Base-by-base conservation (phyloP, 2,113 vertebrate species). In the Chinchilla lanigera region DNA sequence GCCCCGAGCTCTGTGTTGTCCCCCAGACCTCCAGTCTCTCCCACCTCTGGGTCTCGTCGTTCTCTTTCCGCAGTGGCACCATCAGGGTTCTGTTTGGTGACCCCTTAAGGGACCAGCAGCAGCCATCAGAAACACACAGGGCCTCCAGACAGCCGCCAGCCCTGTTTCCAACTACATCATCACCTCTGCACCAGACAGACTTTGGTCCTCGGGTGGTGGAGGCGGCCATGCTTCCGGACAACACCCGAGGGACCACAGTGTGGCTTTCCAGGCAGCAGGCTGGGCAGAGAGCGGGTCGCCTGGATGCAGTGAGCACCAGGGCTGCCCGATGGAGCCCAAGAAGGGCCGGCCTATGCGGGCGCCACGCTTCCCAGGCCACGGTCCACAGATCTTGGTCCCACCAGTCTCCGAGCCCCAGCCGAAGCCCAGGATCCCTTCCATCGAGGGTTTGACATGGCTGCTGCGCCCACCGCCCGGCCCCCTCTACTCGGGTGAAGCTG, bases 221-320 rank as follows among this genome's bases (percentile, higher is more conserved):
- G 35, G 17, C 3, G 2, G 17, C 5, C 0, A 0, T 1, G 28
- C 24, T 20, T 30, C 71, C 19, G 13, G 16, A 0, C 24, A 17
- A 58, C 7, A 44, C 0, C 2, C 7, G 38, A 52, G 8, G 38
- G 26, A 69, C 41, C 41, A 1, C 8, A 0, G 28, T 4, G 20
- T 7, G 41, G 28, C 14, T 50, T 65, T 71, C 12, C 20, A 14
- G 28, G 11, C 24, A 56, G 67, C 30, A 19, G 10, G n/a, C 9
- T 7, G 58, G 5, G 44, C 81, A 4, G 41, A 12, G 5, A 83
- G 47, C 38, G 52, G 30, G 58, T 52, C 50, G 17, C 33, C 44
- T 16, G 41, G 17, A 52, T 16, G 16, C 8, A 6, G 33, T 22
- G n/a, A 58, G 77, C 47, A 20, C 56, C 26, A 17, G 41, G 47